phyloP scores from a whole-genome alignment of 2,797 vertebrate genomes.

The Typhlichthys subterraneus region DNA sequence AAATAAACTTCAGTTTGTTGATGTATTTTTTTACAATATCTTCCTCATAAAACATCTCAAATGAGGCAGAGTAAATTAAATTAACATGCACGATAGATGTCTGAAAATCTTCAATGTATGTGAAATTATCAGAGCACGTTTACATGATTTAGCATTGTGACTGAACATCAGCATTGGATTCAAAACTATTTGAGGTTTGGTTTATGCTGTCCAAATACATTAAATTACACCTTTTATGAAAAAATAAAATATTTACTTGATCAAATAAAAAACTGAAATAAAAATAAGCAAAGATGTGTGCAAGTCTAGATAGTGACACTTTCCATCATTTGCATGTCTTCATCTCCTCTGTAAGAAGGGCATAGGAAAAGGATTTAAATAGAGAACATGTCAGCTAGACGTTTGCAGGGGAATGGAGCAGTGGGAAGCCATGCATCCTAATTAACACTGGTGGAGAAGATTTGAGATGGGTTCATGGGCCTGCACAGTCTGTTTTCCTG shows the following conservation, averaged over 20 bases:
- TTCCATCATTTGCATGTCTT: conserved; percentile 64
- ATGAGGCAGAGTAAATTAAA: conserved; percentile 31
- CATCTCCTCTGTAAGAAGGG: conserved; percentile 72
- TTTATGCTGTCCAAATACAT: conserved; percentile 12
- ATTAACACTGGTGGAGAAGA: conserved; percentile 78
- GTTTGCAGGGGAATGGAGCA: conserved; percentile 66
- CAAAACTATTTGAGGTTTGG: conserved; percentile 10
- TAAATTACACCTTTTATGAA: conserved; percentile 34
- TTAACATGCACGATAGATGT: conserved; percentile 22
- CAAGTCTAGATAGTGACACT: conserved; percentile 48
- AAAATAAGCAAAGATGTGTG: conserved; percentile 19
- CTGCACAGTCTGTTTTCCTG: conserved; percentile 71
- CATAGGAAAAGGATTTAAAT: conserved; percentile 79
- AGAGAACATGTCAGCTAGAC: conserved; percentile 72
- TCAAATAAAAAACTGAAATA: conserved; percentile 12
- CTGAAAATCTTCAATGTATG: conserved; percentile 34
- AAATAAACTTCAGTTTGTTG: conserved; percentile 51
- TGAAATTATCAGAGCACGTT: conserved; percentile 31
- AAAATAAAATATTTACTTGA: neutral
- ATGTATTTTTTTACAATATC: conserved; percentile 40
- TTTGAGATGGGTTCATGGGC: conserved; percentile 74
- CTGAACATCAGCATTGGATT: neutral
- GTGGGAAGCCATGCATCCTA: conserved; percentile 74
- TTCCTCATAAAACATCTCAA: conserved; percentile 41
- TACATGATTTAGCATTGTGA: conserved; percentile 29